Evolutionary conservation across 2,113 vertebrate species (phyloP).

Genomic region (Dermatemys mawii): DNA sequence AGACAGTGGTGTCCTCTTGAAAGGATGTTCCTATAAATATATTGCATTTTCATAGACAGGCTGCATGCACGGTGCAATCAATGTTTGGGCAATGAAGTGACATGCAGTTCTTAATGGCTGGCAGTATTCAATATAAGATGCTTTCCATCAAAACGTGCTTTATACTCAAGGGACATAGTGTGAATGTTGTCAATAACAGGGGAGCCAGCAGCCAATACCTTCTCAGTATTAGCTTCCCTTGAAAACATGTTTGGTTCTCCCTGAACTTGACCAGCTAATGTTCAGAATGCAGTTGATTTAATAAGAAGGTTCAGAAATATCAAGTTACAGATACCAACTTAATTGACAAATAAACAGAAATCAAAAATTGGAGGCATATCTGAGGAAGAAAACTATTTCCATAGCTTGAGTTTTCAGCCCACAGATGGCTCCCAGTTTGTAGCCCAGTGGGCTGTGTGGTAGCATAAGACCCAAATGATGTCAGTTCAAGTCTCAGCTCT

Average conservation of each 20-base stretch:
- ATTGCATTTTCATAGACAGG: not conserved
- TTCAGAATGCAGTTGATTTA: slow-evolving; percentile 49
- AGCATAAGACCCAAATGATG: not conserved
- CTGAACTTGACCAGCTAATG: slow-evolving; percentile 11
- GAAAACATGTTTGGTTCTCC: slow-evolving; percentile 47
- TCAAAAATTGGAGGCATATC: accelerated
- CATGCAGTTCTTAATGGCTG: slow-evolving; percentile 30
- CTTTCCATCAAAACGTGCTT: slow-evolving; percentile 32
- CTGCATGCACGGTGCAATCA: slow-evolving; percentile 54
- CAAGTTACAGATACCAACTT: slow-evolving; percentile 41
- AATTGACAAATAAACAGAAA: slow-evolving; percentile 7
- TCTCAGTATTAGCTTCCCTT: slow-evolving; percentile 46
- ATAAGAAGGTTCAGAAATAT: slow-evolving; percentile 40
- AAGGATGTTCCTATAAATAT: slow-evolving; percentile 38
- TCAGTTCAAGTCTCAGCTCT: not conserved
- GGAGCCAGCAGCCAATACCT: slow-evolving; percentile 19
- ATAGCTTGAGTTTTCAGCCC: not conserved
- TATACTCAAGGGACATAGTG: slow-evolving; percentile 6
- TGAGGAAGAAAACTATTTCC: not conserved
- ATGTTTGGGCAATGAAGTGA: slow-evolving; percentile 55
- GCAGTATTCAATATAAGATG: slow-evolving; percentile 53
- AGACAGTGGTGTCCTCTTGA: not conserved
- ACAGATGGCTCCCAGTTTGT: not conserved
- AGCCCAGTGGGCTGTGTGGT: accelerated
- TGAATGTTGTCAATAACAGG: slow-evolving; percentile 46